A percentile compares a stretch with the other conserved stretches of the same genome.
Evolutionary conservation across 2,113 vertebrate genomes (phyloP).

Genomic region (Pelmatolapia mariae): DNA sequence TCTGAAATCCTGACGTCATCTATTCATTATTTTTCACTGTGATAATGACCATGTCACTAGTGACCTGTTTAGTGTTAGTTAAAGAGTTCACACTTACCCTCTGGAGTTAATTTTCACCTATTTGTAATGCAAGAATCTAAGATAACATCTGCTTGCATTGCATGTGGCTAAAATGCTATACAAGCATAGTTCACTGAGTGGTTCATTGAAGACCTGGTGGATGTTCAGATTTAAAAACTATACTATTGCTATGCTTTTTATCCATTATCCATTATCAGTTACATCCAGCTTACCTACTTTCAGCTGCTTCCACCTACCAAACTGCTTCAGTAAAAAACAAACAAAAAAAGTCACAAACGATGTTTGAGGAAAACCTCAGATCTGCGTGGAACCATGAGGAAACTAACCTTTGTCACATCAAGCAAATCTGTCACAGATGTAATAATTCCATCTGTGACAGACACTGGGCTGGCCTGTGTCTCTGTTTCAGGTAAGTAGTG

Average conservation of each 20-base stretch:
- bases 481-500: not conserved
- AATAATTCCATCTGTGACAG: not conserved
- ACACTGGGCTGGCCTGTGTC: not conserved
- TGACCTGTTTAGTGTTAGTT: not conserved
- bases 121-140: not conserved
- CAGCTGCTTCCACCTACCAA: not conserved
- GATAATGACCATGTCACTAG: accelerated
- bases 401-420: not conserved
- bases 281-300: not conserved
- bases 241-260: not conserved
- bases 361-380: not conserved
- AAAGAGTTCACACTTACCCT: not conserved
- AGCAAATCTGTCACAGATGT: not conserved
- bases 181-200: not conserved
- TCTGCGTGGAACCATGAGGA: not conserved
- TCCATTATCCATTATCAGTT: not conserved
- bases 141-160: not conserved
- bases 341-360: not conserved
- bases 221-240: not conserved
- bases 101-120: not conserved
- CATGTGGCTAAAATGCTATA: accelerated
- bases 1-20: accelerated
- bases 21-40: not conserved
- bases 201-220: not conserved
- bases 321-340: accelerated